These are phyloP conservation scores for Pristionchus fissidentatus DNA, from an alignment of 2,888 invertebrate species.

Conservation along the genomic window DNA sequence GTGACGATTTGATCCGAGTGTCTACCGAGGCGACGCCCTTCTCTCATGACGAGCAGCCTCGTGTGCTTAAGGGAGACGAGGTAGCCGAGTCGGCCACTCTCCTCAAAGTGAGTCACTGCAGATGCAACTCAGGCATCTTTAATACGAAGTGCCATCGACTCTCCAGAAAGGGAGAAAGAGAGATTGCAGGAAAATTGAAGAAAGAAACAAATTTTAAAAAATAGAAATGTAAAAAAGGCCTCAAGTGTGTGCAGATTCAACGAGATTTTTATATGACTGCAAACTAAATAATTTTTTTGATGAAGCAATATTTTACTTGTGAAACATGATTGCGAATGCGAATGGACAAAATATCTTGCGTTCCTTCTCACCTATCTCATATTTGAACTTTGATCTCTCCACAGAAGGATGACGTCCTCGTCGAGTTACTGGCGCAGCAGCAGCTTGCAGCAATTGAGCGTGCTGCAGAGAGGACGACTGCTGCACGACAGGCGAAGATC, in stretches of 20 bases:
- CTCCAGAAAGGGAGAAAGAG: neutral
- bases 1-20: neutral
- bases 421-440: constrained; percentile 26
- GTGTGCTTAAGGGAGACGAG: neutral
- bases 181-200: neutral
- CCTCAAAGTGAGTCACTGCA: neutral
- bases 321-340: neutral
- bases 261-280: no score
- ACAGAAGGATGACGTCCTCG: constrained; percentile 24
- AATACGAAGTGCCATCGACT: no score
- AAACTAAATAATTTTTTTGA: no score
- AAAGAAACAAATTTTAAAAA: neutral
- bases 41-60: constrained; percentile 4
- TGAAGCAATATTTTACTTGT: no score
- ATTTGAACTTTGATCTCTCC: neutral
- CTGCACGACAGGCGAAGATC: no score
- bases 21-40: neutral
- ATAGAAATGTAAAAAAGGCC: no score
- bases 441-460: neutral
- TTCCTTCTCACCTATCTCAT: neutral
- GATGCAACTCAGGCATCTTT: no score
- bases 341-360: neutral
- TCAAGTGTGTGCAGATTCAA: no score
- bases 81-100: neutral
- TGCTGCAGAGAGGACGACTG: no score